Percentiles rank a stretch among this genome's conserved stretches.
Evolutionary conservation across 1,140 invertebrate genomes (phyloP).

Genomic region (Wiebesia pumilae): DNA sequence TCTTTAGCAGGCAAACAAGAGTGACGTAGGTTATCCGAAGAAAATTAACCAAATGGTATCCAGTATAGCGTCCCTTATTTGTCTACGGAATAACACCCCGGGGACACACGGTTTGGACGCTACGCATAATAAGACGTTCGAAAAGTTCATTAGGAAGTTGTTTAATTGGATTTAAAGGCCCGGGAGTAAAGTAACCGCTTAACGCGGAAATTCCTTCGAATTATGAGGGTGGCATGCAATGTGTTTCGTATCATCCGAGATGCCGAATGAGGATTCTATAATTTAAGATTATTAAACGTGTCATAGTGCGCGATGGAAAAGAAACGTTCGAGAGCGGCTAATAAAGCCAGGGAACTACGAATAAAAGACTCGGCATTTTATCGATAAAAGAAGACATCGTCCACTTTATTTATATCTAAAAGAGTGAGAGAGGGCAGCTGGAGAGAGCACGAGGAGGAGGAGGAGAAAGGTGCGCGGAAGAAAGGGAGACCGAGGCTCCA

Average conservation of each 20-base stretch:
- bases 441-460: not conserved
- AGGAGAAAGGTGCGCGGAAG: constrained; percentile 43
- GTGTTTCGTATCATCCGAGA: not conserved
- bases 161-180: no score
- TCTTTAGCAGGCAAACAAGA: no score
- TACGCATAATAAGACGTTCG: no score
- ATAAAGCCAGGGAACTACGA: not conserved
- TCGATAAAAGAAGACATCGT: not conserved
- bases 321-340: not conserved
- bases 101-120: no score
- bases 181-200: not conserved
- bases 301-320: not conserved
- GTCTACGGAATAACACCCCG: no score
- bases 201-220: not conserved
- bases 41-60: no score
- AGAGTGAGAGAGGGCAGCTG: constrained; percentile 25
- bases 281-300: not conserved
- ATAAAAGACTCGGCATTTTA: constrained; percentile 5
- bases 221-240: not conserved
- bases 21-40: no score
- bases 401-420: constrained; percentile 46
- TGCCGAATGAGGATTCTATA: not conserved
- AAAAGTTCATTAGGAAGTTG: no score
- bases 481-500: constrained; percentile 29
- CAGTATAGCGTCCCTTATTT: no score